Evolutionary conservation across 2,888 invertebrate species (phyloP), one percentile per base, ranked within the genome.

Genomic region (Epsilonema sp.): DNA sequence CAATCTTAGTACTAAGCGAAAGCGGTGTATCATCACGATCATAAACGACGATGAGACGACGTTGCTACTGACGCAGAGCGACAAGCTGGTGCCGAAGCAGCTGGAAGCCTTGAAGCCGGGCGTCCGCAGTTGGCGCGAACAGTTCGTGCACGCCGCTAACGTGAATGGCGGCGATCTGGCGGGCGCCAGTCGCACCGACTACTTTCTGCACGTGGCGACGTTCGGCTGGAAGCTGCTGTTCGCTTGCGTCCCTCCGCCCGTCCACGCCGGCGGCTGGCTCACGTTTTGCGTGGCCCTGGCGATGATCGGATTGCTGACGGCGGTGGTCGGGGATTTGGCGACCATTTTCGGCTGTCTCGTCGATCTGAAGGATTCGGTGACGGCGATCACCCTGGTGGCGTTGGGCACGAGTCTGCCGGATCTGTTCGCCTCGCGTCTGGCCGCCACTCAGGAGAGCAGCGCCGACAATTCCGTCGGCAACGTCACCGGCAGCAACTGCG

Each of bases 391-490:
- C 1, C 60, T 75, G 47, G 74, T 75, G 24, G 74, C 74, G 8
- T 54, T 74, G 52, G 74, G 74, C 16, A 72, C 74, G 3, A 72
- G 72, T 38, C 63, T 74, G 48, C 73, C 74, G 1, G 75, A 75
- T 58, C 66, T 73, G 8, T 74, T 75, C 58, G 75, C 74, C 25
- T 72, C 72, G 46, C 68, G 26, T 20, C 65, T 69, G 26, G 74
- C 75, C 0, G 74, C 75, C 2, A 51, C 57, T 16, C 62, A 66
- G 54, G 75, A 75, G 55, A 70, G 69, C 52, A 64, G 66, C 47
- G 75, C 75, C 2, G 75, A 75, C 57, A 73, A 72, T 54, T 73
- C 74, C 2, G 65, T 75, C 37, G 74, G 74, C 19, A 75, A 75
- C 55, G 69, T 75, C 5, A 74, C 73, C 36, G 75, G 74, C 43